A percentile compares a stretch with the other conserved stretches of the same genome.
These are phyloP conservation scores for Portunus trituberculatus DNA, from an alignment of 1,140 invertebrate species.

Conservation along the genomic window DNA sequence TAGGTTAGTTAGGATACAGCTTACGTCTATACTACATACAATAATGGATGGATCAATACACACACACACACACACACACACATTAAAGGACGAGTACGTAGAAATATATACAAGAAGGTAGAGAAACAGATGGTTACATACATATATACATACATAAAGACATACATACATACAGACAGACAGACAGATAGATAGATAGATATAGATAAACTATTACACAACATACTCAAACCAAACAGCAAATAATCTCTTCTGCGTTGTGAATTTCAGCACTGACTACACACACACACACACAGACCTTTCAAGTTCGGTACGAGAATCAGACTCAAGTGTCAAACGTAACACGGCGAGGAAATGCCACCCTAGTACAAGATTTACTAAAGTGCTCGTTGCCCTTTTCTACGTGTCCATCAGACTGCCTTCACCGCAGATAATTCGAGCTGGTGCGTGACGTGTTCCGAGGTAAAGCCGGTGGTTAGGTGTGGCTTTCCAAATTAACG, in stretches of 20 bases:
- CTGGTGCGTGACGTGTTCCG: background rate
- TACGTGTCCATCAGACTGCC: background rate
- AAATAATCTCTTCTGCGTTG: no score
- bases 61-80: background rate
- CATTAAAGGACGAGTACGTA: background rate
- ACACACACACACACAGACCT: no score
- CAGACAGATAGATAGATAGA: no score
- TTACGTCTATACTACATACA: no score
- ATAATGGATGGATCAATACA: no score
- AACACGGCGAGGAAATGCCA: background rate
- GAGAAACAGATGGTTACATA: background rate
- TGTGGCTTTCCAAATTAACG: background rate
- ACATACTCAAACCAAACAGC: no score
- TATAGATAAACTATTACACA: no score
- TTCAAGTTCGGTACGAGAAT: no score
- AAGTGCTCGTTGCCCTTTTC: constrained; percentile 1
- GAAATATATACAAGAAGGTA: background rate
- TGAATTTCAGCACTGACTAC: no score
- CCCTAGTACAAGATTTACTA: background rate
- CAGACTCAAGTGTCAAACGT: background rate
- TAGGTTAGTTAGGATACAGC: no score
- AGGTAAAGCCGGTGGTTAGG: background rate
- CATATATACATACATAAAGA: background rate
- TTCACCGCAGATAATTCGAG: background rate
- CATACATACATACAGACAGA: background rate